These are phyloP conservation scores for Fragum sueziense DNA, from an alignment of 2,888 invertebrate genomes.

Conservation along the genomic window DNA sequence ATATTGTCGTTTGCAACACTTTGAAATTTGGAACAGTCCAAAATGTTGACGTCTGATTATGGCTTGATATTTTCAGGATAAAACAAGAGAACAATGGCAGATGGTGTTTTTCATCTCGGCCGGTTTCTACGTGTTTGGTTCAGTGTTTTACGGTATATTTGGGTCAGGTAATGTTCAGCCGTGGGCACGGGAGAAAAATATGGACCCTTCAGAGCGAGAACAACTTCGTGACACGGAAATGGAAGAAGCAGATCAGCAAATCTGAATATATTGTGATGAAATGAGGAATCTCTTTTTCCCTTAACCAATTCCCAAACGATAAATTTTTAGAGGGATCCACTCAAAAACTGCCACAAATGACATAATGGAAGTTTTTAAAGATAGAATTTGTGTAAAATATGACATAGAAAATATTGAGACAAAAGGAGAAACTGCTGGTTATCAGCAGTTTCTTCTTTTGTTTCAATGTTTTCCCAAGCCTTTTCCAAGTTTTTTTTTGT, in stretches of 20 bases:
- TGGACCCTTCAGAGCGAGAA: conserved; percentile 6
- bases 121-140: conserved; percentile 67
- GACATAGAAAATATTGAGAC: no score
- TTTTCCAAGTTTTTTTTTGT: no score
- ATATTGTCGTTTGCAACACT: no score
- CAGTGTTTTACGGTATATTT: conserved; percentile 69
- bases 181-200: conserved; percentile 62
- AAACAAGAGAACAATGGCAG: conserved; percentile 71
- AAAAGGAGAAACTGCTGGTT: no score
- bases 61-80: conserved; percentile 30
- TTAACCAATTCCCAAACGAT: background rate
- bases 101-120: conserved; percentile 70
- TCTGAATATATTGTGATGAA: background rate
- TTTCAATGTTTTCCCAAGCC: no score
- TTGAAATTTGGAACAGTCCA: background rate
- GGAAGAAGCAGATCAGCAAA: background rate
- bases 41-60: background rate
- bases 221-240: conserved; percentile 16
- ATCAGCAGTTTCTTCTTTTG: no score
- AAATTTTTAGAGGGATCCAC: background rate
- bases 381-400: no score
- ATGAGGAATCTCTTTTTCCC: background rate
- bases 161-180: conserved; percentile 67
- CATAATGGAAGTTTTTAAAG: no score
- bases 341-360: no score